Conservation (phyloP, 2,888 invertebrate genomes). For the Craniophora ligustri region DNA sequence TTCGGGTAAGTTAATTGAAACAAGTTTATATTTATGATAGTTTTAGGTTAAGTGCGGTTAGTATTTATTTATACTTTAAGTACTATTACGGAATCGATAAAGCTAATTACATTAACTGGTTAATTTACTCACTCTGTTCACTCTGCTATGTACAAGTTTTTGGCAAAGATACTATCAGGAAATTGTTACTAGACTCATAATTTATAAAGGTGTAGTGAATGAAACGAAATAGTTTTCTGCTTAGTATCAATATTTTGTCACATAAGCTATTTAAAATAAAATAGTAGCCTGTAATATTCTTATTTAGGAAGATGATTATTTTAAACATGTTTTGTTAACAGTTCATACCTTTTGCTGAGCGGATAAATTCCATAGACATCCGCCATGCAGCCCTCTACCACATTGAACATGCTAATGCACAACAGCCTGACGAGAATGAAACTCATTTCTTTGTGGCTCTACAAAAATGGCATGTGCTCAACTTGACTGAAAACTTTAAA, state of each 20-base stretch:
- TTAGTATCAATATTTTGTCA: too few relatives aligned
- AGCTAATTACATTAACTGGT: too few relatives aligned
- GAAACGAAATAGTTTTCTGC: too few relatives aligned
- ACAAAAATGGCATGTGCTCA: constrained; percentile 96
- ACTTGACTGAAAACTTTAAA: constrained; percentile 94
- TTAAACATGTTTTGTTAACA: constrained; percentile 74
- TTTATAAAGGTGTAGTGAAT: too few relatives aligned
- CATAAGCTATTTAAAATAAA: too few relatives aligned
- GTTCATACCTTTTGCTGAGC: constrained; percentile 96
- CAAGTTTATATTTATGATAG: neutral
- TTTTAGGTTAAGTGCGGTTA: constrained; percentile 58
- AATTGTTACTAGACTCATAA: too few relatives aligned
- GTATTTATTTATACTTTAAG: too few relatives aligned
- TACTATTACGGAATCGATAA: too few relatives aligned
- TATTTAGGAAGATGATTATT: neutral
- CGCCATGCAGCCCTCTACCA: constrained; percentile 94
- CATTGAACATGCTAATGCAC: constrained; percentile 93
- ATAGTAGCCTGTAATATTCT: too few relatives aligned
- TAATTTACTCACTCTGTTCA: too few relatives aligned
- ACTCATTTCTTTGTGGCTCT: constrained; percentile 95
- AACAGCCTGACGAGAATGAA: constrained; percentile 91
- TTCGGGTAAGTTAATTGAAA: constrained; percentile 89
- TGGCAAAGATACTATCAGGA: too few relatives aligned
- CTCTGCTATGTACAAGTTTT: too few relatives aligned
- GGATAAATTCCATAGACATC: constrained; percentile 95